Percentiles rank a stretch among this genome's conserved stretches.
These are phyloP conservation scores for Pyrrhia umbra DNA, from an alignment of 2,888 invertebrate genomes.

Conservation along the genomic window DNA sequence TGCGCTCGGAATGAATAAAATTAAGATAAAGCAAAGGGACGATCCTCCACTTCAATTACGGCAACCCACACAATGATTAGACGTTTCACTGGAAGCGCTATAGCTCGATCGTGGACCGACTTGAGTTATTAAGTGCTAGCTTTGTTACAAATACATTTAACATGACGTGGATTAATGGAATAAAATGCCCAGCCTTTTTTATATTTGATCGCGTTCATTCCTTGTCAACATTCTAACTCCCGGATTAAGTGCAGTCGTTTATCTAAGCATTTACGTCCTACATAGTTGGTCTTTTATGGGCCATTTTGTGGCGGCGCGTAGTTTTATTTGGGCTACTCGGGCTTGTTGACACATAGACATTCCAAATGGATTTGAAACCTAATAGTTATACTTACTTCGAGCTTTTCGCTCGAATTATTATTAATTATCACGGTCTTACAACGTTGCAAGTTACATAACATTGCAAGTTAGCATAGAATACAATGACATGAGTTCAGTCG, in stretches of 20 bases:
- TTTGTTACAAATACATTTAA: conserved; percentile 88
- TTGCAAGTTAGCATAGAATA: conserved; percentile 52
- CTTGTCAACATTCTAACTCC: conserved; percentile 88
- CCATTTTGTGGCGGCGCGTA: conserved; percentile 76
- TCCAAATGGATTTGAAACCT: conserved; percentile 68
- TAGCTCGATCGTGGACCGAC: conserved; percentile 78
- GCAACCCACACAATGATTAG: conserved; percentile 89
- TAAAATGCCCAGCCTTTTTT: conserved; percentile 82
- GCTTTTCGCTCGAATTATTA: too few relatives aligned
- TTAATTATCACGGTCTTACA: too few relatives aligned
- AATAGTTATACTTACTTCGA: too few relatives aligned
- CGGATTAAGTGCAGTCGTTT: conserved; percentile 87
- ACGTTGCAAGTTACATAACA: too few relatives aligned
- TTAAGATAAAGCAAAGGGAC: conserved; percentile 87
- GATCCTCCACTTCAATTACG: conserved; percentile 86
- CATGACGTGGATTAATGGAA: conserved; percentile 86
- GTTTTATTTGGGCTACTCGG: conserved; percentile 79
- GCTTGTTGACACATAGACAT: conserved; percentile 72
- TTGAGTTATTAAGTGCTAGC: conserved; percentile 87
- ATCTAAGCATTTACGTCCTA: conserved; percentile 83
- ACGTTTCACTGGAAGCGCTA: conserved; percentile 83
- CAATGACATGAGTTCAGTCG: conserved; percentile 56
- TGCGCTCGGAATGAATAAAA: conserved; percentile 85
- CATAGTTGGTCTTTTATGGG: conserved; percentile 81
- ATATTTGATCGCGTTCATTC: conserved; percentile 84